Base-by-base conservation (phyloP, 1,140 invertebrate species). In the Eupeodes corollae region DNA sequence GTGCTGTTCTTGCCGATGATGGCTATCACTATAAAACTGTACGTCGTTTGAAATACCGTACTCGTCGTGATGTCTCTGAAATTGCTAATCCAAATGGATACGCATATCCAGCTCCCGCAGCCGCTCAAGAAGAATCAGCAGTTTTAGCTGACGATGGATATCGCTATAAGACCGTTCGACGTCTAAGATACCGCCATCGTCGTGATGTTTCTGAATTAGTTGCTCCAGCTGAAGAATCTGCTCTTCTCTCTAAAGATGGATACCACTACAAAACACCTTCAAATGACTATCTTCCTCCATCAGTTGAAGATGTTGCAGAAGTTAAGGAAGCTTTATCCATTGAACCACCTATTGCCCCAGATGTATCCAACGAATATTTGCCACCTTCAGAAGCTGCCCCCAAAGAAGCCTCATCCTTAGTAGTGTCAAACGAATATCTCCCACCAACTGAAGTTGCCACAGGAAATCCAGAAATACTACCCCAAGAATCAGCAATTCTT, bases 11-110 rank as follows among this genome's bases (percentile, higher is more conserved):
- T 1, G 47, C 48, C 6, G 49, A 56, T 48, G 56, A 58, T 52
- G 56, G 56, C 13, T 58, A 58, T 47, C 54, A 52, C 46, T 58
- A 58, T 51, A 58, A 59, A 38, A 52, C 56, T 12, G 52, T 57
- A 21, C 53, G 18, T 35, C 43, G 58, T 3, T 47, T 56, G 26
- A 51, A 49, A 30, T 52, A 55, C 38, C 58, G 58, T 46, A 57
- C 34, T 12, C 56, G 58, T 53, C 58, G 58, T 48, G 58, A 61
- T 50, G 58, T 59, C 11, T 56, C 35, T 46, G 58, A 61, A 39
- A 40, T 57, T 26, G 21, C 21, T 5, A 26, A 5, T 26, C 21
- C 21, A 26, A 8, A 26, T 26, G 21, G 21, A 16, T n/a, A 16
- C 10, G 3, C 10, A 6, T 16, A 37, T 37, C 10, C 35, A 37